phyloP scores from a whole-genome alignment of 2,113 vertebrate species.

The Bubo scandiacus region DNA sequence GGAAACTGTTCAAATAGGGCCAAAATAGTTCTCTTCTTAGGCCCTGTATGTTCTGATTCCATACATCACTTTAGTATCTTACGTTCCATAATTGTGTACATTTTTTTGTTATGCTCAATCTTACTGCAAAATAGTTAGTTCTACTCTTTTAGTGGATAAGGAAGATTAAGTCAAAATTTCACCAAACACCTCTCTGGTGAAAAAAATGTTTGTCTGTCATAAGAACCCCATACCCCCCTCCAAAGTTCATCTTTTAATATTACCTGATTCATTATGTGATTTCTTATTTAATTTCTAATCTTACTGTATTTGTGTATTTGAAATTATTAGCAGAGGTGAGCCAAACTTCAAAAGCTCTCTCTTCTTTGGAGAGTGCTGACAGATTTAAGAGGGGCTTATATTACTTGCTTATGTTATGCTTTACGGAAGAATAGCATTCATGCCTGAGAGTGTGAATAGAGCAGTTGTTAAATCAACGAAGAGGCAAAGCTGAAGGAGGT shows the following conservation, averaged over 20 bases:
- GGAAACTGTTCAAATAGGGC: neutral
- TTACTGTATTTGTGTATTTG: neutral
- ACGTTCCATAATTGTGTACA: accelerated
- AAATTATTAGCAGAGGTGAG: neutral
- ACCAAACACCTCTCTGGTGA: neutral
- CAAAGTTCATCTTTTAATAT: neutral
- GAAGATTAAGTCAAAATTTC: neutral
- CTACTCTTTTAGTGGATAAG: neutral
- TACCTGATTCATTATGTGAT: neutral
- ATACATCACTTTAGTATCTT: neutral
- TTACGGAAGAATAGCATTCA: neutral
- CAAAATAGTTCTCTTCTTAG: neutral
- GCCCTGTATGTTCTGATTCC: neutral
- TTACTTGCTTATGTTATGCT: neutral
- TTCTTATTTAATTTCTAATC: neutral
- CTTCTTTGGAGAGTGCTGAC: neutral
- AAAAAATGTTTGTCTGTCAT: neutral
- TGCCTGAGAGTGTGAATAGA: neutral
- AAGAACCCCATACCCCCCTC: neutral
- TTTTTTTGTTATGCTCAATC: neutral
- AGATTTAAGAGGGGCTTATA: neutral
- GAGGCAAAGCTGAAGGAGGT: neutral
- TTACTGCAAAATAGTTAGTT: neutral
- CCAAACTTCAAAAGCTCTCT: neutral
- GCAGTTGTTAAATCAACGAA: neutral